Evolutionary conservation across 2,797 vertebrate genomes (phyloP).

Genomic region (Enteromius fasciolatus): DNA sequence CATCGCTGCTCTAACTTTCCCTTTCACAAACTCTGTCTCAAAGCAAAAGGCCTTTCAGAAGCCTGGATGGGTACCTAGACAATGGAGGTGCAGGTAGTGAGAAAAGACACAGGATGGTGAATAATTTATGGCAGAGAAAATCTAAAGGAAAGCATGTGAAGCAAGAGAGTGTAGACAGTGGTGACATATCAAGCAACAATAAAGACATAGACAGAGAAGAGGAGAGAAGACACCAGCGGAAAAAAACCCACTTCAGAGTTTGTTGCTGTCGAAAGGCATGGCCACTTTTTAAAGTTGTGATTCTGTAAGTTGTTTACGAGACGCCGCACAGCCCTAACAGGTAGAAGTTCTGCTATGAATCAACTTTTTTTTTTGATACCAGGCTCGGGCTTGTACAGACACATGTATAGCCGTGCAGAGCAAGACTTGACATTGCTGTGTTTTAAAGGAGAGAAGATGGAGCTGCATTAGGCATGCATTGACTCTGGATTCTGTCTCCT

Average conservation of each 20-base stretch:
- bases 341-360: constrained; percentile 59
- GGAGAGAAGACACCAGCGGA: constrained; percentile 69
- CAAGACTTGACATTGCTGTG: constrained; percentile 47
- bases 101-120: constrained; percentile 79
- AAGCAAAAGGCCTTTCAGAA: constrained; percentile 81
- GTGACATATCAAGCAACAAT: constrained; percentile 86
- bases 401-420: constrained; percentile 41
- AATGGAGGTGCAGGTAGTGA: constrained; percentile 80
- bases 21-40: constrained; percentile 85
- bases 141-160: constrained; percentile 85
- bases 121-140: constrained; percentile 84
- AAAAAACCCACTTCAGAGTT: constrained; percentile 78
- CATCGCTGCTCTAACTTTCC: constrained; percentile 83
- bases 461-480: constrained; percentile 39
- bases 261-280: constrained; percentile 79
- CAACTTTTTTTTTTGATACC: constrained; percentile 58
- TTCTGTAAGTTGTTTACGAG: constrained; percentile 82
- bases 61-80: constrained; percentile 79
- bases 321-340: constrained; percentile 77
- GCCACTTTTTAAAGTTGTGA: constrained; percentile 78
- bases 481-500: not conserved
- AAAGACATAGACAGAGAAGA: constrained; percentile 77
- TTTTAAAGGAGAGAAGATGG: constrained; percentile 44
- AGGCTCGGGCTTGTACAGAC: constrained; percentile 46
- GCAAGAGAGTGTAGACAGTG: constrained; percentile 82